phyloP scores from a whole-genome alignment of 2,113 vertebrate species.

The Sphyrna mokarran region DNA sequence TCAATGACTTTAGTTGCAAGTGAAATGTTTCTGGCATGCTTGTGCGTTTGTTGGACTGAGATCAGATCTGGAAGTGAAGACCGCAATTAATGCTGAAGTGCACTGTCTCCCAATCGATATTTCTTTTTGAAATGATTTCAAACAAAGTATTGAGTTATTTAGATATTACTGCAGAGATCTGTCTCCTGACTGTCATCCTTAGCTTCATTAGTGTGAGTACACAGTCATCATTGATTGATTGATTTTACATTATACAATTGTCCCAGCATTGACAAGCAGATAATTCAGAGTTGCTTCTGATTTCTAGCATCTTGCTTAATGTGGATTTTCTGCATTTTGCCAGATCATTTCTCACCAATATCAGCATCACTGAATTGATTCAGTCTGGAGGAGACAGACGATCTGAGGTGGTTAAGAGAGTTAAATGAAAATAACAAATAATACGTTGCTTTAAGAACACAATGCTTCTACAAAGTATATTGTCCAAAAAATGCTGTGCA shows the following conservation, averaged over 20 bases:
- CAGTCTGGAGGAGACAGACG: neutral
- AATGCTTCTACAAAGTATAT: neutral
- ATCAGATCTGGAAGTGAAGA: neutral
- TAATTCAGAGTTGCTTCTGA: constrained; percentile 3
- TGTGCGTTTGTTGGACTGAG: neutral
- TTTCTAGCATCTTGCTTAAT: constrained; percentile 6
- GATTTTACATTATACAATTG: neutral
- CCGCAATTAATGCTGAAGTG: neutral
- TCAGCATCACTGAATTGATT: neutral
- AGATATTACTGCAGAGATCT: neutral
- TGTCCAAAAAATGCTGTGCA: neutral
- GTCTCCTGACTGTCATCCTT: neutral
- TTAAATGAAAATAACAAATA: neutral
- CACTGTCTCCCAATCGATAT: neutral
- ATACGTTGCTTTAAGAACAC: neutral
- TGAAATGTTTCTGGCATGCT: neutral
- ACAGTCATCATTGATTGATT: neutral
- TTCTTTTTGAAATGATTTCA: neutral
- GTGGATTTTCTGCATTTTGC: constrained; percentile 8
- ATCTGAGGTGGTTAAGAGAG: neutral
- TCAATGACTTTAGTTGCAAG: neutral
- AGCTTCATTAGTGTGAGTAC: neutral
- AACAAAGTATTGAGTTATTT: neutral
- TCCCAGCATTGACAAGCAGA: neutral
- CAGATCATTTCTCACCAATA: neutral